phyloP scores from a whole-genome alignment of 2,888 invertebrate genomes.

The Orchesella flavescens region DNA sequence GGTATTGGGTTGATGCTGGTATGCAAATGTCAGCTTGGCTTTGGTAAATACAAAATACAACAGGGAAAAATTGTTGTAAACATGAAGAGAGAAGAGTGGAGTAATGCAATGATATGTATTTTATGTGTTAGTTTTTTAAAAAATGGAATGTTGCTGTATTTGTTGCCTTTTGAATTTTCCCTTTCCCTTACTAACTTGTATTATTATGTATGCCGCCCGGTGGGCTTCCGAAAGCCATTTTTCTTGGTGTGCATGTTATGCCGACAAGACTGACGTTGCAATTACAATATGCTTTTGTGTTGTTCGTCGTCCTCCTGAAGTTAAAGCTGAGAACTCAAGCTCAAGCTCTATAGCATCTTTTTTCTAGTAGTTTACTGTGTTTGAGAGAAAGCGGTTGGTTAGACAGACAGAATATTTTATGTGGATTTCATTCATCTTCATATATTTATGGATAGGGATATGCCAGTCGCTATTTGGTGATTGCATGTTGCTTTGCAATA shows the following conservation, averaged over 20 bases:
- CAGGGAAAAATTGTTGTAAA: not conserved
- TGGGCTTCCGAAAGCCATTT: constrained; percentile 58
- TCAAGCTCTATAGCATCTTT: too few species aligned
- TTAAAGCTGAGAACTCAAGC: not conserved
- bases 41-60: not conserved
- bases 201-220: constrained; percentile 46
- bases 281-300: constrained; percentile 10
- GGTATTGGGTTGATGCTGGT: not conserved
- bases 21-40: constrained; percentile 20
- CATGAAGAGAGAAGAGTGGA: not conserved
- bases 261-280: constrained; percentile 6
- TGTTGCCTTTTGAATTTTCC: not conserved
- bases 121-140: not conserved
- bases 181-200: not conserved
- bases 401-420: constrained; percentile 51
- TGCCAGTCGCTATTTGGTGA: not conserved
- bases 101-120: not conserved
- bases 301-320: not conserved
- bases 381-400: constrained; percentile 8
- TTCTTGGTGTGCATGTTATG: constrained; percentile 47
- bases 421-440: constrained; percentile 28
- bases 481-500: not conserved
- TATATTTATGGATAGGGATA: not conserved
- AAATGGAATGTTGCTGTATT: not conserved
- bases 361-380: not conserved